These are phyloP conservation scores for Elephas maximus DNA, from an alignment of 2,113 vertebrate species.

Conservation along the genomic window DNA sequence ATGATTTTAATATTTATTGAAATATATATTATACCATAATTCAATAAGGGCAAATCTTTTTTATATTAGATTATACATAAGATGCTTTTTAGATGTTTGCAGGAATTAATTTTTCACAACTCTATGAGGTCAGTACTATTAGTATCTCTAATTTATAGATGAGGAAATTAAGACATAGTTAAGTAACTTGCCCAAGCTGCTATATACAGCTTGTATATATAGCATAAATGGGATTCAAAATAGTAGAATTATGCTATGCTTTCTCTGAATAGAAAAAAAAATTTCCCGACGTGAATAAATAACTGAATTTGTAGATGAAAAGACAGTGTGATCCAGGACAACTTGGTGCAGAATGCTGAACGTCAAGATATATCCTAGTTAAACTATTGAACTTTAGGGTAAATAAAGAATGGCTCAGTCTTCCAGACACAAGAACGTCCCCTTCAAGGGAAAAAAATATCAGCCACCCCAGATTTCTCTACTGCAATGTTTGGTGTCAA, in stretches of 20 bases:
- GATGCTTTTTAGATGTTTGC: not conserved
- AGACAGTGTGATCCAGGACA: not conserved
- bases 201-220: not conserved
- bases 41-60: constrained; percentile 19
- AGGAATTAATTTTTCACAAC: not conserved
- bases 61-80: not conserved
- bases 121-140: not conserved
- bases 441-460: not conserved
- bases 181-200: not conserved
- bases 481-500: not conserved
- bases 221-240: not conserved
- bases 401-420: not conserved
- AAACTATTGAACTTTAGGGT: not conserved
- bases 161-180: not conserved
- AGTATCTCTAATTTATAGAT: not conserved
- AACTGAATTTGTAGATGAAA: not conserved
- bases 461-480: not conserved
- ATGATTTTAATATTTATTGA: not conserved
- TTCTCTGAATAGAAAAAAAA: not conserved
- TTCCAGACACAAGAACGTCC: not conserved
- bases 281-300: not conserved
- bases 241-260: not conserved
- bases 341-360: not conserved
- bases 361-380: not conserved
- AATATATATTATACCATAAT: not conserved